phyloP scores from a whole-genome alignment of 2,888 invertebrate genomes.

The Halocaridina rubra region DNA sequence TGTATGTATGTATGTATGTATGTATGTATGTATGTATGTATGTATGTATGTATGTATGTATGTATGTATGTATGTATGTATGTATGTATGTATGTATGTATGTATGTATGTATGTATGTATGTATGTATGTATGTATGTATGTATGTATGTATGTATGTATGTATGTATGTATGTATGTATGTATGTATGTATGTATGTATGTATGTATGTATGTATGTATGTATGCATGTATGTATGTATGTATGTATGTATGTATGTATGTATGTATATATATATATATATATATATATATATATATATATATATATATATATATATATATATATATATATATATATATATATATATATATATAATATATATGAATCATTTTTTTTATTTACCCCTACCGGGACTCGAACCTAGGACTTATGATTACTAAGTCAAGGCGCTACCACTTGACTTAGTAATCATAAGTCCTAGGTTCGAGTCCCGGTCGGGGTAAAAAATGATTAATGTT shows the following conservation, averaged over 20 bases:
- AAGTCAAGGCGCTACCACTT: too few species aligned
- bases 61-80: conserved; percentile 8
- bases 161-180: not conserved
- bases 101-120: not conserved
- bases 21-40: not conserved
- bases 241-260: not conserved
- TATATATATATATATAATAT: conserved; percentile 4
- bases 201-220: not conserved
- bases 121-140: not conserved
- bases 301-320: conserved; percentile 1
- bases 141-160: not conserved
- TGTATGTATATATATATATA: not conserved
- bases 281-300: not conserved
- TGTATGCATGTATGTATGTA: not conserved
- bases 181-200: not conserved
- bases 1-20: not conserved
- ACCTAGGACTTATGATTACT: too few species aligned
- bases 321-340: conserved; percentile 8
- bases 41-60: conserved; percentile 3
- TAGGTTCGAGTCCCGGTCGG: too few species aligned
- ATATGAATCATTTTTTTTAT: not conserved
- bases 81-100: not conserved
- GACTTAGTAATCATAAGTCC: too few species aligned
- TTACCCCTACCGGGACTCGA: too few species aligned
- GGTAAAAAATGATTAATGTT: too few species aligned